Base-by-base conservation (phyloP, 2,888 invertebrate species). In the Meiosimyza platycephala region DNA sequence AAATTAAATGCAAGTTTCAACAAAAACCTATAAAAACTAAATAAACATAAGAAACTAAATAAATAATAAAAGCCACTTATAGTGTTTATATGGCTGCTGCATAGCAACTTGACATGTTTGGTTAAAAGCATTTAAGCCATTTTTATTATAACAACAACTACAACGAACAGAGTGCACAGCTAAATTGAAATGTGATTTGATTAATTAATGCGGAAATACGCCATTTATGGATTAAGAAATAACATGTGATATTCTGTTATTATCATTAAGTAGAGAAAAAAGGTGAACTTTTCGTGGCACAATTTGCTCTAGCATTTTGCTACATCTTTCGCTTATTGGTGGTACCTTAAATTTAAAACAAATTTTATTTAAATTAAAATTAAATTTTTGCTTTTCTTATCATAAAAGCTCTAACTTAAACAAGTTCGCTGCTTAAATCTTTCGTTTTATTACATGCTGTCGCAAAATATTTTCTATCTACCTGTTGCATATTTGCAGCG, bases 41-140 rank as follows among this genome's bases (percentile, higher is more conserved):
- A 55, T 40, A 55, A 12, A n/a, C 12, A 1, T 16, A 16, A 54
- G n/a, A 55, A 55, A 15, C n/a, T 22, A 55, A 15, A 15, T 18
- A 11, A 55, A n/a, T n/a, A 55, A 55, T 18, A 55, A 55, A 16
- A 55, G n/a, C 16, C 4, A 18, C 55, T 16, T 12, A 11, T 22
- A 12, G 55, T 22, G 11, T 55, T 55, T 22, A 22, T 22, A 22
- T 22, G 5, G 57, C 57, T 16, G 28, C 51, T 55, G 33, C 22
- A 16, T 51, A 51, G 22, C 50, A 57, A 67, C 67, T 67, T 57
- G 16, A 55, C 67, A 18, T 55, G 57, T 72, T 75, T 75, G 75
- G 75, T 33, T 22, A 40, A 65, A 73, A 75, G 64, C 71, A 54
- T 55, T 73, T 73, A 71, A 69, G 68, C 71, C 75, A 68, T 71